phyloP scores from a whole-genome alignment of 2,888 invertebrate species.

The Antitype chi region DNA sequence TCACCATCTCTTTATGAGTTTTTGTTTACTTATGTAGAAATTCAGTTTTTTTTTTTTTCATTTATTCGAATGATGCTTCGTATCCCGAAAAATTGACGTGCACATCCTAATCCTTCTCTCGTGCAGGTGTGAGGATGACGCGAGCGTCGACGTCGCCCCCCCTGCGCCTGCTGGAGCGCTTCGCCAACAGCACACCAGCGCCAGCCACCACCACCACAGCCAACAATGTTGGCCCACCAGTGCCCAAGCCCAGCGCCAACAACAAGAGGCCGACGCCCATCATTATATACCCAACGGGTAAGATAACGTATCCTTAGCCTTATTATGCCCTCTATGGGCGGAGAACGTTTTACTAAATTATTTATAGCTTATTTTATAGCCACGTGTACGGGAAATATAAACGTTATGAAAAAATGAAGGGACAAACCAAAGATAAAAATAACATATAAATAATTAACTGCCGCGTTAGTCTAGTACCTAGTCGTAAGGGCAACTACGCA shows the following conservation, averaged over 20 bases:
- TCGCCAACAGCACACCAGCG: conserved; percentile 74
- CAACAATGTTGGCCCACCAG: conserved; percentile 72
- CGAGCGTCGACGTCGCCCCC: conserved; percentile 77
- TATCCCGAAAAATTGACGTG: neutral
- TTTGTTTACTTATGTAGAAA: no score
- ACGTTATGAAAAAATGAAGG: neutral
- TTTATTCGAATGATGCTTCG: neutral
- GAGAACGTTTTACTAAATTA: no score
- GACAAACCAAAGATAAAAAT: neutral
- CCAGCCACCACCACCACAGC: conserved; percentile 73
- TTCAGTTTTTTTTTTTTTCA: neutral
- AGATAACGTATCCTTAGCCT: neutral
- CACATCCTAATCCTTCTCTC: neutral
- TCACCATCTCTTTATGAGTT: no score
- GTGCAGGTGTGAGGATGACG: conserved; percentile 73
- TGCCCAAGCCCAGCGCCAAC: conserved; percentile 80
- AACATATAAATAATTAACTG: no score
- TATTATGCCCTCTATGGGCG: neutral
- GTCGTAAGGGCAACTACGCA: no score
- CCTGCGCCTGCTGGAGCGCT: conserved; percentile 77
- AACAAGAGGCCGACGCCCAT: conserved; percentile 93
- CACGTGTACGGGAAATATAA: neutral
- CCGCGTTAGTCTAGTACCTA: no score
- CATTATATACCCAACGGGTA: conserved; percentile 87
- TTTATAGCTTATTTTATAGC: neutral